These are phyloP conservation scores for Orussus abietinus DNA, from an alignment of 1,140 invertebrate species.

Conservation along the genomic window DNA sequence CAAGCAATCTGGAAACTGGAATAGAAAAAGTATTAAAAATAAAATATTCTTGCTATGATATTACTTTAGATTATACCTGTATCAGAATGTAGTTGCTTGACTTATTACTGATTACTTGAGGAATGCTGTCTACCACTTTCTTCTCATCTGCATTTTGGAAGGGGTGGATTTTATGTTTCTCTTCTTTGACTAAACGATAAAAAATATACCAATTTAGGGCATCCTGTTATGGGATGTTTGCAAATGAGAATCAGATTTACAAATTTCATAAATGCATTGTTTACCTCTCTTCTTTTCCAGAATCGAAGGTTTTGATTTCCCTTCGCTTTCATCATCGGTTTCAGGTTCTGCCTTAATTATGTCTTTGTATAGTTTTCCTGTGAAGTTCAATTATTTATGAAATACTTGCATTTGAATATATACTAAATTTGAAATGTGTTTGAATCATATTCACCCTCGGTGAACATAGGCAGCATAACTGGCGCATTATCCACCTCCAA, in stretches of 20 bases:
- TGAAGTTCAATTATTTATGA: conserved; percentile 16
- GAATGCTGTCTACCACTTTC: conserved; percentile 19
- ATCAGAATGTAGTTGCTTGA: conserved; percentile 38
- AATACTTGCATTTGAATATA: not conserved
- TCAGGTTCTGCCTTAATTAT: conserved; percentile 16
- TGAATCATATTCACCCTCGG: conserved; percentile 24
- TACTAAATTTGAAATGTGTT: conserved; percentile 1
- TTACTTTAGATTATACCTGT: conserved; percentile 26
- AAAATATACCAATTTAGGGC: too few relatives aligned
- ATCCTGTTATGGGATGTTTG: conserved; percentile 9
- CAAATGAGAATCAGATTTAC: conserved; percentile 3
- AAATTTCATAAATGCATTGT: not conserved
- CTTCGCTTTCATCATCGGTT: conserved; percentile 15
- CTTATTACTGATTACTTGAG: conserved; percentile 36
- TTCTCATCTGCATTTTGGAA: conserved; percentile 15
- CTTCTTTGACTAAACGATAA: too few relatives aligned
- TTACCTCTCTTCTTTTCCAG: conserved; percentile 41
- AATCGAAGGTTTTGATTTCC: conserved; percentile 32
- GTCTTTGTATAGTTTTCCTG: conserved; percentile 25
- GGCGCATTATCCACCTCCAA: conserved; percentile 30
- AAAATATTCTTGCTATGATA: conserved; percentile 6
- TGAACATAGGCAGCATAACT: conserved; percentile 32
- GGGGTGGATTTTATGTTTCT: conserved; percentile 5
- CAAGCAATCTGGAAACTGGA: conserved; percentile 45
- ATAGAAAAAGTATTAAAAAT: conserved; percentile 13